Evolutionary conservation across 2,797 vertebrate species (phyloP), one percentile per base, ranked within the genome.

Genomic region (Menidia menidia): DNA sequence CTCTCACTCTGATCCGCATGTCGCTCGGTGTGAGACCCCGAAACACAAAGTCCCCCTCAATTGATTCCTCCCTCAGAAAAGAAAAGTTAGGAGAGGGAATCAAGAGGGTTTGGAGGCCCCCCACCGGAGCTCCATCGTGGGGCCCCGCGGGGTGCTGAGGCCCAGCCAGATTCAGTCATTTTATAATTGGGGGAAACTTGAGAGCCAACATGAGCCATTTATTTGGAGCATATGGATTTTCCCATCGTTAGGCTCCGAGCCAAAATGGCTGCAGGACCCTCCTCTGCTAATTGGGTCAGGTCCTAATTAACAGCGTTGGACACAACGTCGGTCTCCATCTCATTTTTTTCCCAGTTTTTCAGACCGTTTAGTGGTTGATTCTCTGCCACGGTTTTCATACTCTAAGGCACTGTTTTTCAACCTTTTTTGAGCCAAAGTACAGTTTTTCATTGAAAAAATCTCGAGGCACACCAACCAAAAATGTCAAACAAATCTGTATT

Each of bases 141-240:
- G 67, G 42, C 75, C 77, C 81, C 0, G 71, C 83, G 73, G 90
- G 87, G 81, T 68, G 76, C 71, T 71, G 43, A 55, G 73, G 78
- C 87, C 84, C 4, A 19, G 88, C 78, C 83, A 87, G 74, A 78
- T 79, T 80, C 66, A 82, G 73, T 84, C 80, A 86, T 88, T 81
- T 83, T 91, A 87, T 93, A 91, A 93, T 92, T 88, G 88, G 85
- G 77, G 68, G 66, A 82, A 83, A 76, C 71, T 86, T 74, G 74
- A 65, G 74, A 85, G 81, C 81, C 82, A 88, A 88, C 88, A 85
- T 74, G 70, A 82, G 75, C 82, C 87, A 82, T 90, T 90, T 92
- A 92, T 94, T 85, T 78, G 80, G 80, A 94, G 87, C 92, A 94
- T 94, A 93, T 92, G 93, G 92, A 93, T 90, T 89, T 89, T 88